These are phyloP conservation scores for Tryphoninae sp. DNA, from an alignment of 2,888 invertebrate genomes.

Conservation along the genomic window DNA sequence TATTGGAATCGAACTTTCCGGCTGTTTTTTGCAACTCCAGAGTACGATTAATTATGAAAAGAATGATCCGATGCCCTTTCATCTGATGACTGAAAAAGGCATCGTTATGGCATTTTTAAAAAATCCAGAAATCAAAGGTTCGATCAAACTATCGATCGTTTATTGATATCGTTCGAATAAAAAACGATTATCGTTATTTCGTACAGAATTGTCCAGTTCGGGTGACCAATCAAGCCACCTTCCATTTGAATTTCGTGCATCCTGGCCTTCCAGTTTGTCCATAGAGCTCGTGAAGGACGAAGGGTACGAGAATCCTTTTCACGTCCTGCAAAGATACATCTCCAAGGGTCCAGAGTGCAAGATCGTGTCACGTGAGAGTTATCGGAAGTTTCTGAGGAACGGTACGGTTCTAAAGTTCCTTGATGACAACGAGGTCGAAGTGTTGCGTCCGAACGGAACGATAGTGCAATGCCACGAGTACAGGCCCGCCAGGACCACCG, in stretches of 20 bases:
- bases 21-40: slow-evolving; percentile 68
- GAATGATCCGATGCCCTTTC: slow-evolving; percentile 67
- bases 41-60: slow-evolving; percentile 37
- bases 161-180: not conserved
- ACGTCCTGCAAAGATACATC: slow-evolving; percentile 73
- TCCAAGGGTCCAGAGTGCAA: slow-evolving; percentile 64
- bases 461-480: slow-evolving; percentile 71
- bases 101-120: slow-evolving; percentile 72
- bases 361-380: slow-evolving; percentile 59
- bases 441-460: slow-evolving; percentile 74
- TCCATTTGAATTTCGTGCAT: slow-evolving; percentile 68
- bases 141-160: not conserved
- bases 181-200: not conserved
- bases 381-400: slow-evolving; percentile 75
- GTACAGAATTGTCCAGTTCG: slow-evolving; percentile 10
- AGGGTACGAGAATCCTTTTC: slow-evolving; percentile 71
- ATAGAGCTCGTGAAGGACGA: slow-evolving; percentile 69
- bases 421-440: slow-evolving; percentile 70
- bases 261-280: slow-evolving; percentile 74
- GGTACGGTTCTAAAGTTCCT: slow-evolving; percentile 77
- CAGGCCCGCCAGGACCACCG: slow-evolving; percentile 36
- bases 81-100: slow-evolving; percentile 71
- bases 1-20: slow-evolving; percentile 66
- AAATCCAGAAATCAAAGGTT: slow-evolving; percentile 32
- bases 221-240: slow-evolving; percentile 8